These are phyloP conservation scores for Cassiopea andromeda DNA, from an alignment of 30 jellyfish, hydroid and myxozoan genomes.

Conservation along the genomic window DNA sequence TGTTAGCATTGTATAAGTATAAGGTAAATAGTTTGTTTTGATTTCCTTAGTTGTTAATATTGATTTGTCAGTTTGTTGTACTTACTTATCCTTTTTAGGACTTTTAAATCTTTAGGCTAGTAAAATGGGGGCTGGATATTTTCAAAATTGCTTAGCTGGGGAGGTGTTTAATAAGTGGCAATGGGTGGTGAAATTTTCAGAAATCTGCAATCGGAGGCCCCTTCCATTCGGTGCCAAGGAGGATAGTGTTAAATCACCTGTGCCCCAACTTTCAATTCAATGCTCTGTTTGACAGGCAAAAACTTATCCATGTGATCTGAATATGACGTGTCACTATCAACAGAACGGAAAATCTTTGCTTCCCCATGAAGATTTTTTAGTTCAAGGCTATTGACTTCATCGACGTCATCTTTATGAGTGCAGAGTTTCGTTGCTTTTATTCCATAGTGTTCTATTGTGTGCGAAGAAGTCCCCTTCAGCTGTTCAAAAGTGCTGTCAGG, in stretches of 20 bases:
- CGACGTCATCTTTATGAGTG: slow-evolving; percentile 91
- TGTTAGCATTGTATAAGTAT: no score
- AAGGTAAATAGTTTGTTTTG: no score
- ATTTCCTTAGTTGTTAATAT: no score
- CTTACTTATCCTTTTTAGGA: no score
- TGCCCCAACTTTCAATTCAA: slow-evolving; percentile 92
- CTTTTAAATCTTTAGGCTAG: no score
- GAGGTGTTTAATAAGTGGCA: no score
- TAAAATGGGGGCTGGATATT: no score
- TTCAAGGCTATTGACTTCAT: slow-evolving; percentile 66
- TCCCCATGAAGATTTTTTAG: slow-evolving; percentile 79
- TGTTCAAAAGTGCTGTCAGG: slow-evolving; percentile 71
- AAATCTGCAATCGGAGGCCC: no score
- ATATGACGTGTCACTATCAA: slow-evolving; percentile 69
- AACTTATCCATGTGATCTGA: slow-evolving; percentile 76
- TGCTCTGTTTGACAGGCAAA: slow-evolving; percentile 63
- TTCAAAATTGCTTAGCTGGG: no score
- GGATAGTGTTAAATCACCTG: slow-evolving; percentile 68
- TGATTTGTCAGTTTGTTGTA: no score
- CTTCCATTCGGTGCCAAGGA: background rate
- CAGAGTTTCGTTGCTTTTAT: slow-evolving; percentile 91
- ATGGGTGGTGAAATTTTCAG: no score
- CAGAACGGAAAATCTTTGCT: slow-evolving; percentile 52
- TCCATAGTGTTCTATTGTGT: slow-evolving; percentile 62
- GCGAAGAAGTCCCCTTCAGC: slow-evolving; percentile 51